phyloP scores from a whole-genome alignment of 2,888 invertebrate species.

The Panopea generosa region DNA sequence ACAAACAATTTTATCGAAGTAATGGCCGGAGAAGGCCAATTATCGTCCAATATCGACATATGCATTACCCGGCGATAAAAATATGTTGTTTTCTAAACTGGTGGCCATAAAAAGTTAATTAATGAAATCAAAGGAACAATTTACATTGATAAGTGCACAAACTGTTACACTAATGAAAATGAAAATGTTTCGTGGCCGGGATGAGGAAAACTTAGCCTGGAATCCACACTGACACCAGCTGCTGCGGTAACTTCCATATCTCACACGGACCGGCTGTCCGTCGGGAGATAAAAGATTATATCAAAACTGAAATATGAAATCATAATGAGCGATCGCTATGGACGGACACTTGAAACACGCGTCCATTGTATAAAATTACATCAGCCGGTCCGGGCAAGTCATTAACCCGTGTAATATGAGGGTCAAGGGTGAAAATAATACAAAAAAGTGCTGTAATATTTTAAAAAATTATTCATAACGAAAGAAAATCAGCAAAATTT shows the following conservation, averaged over 20 bases:
- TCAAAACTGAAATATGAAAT: slow-evolving; percentile 23
- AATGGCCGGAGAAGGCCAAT: no score
- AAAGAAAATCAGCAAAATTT: slow-evolving; percentile 33
- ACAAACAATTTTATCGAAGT: no score
- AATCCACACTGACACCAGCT: no score
- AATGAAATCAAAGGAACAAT: no score
- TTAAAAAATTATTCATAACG: slow-evolving; percentile 38
- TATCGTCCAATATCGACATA: no score
- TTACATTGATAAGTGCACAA: no score
- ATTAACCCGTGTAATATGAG: slow-evolving; percentile 2
- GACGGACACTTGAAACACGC: slow-evolving; percentile 24
- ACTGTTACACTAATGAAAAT: no score
- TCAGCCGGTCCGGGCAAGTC: slow-evolving; percentile 33
- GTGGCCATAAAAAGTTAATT: no score
- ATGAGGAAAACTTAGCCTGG: no score
- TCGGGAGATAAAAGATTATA: slow-evolving; percentile 12
- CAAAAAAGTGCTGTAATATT: slow-evolving; percentile 13
- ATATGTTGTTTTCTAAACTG: no score
- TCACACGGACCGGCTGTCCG: slow-evolving; percentile 21
- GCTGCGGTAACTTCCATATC: background rate
- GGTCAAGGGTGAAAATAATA: slow-evolving; percentile 23
- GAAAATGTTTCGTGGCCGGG: no score
- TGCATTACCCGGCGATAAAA: no score
- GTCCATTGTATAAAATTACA: slow-evolving; percentile 62
- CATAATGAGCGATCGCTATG: slow-evolving; percentile 5